A percentile compares a stretch with the other conserved stretches of the same genome.
Conservation (phyloP, 2,888 invertebrate genomes). For the Chloroclystis v-ata region DNA sequence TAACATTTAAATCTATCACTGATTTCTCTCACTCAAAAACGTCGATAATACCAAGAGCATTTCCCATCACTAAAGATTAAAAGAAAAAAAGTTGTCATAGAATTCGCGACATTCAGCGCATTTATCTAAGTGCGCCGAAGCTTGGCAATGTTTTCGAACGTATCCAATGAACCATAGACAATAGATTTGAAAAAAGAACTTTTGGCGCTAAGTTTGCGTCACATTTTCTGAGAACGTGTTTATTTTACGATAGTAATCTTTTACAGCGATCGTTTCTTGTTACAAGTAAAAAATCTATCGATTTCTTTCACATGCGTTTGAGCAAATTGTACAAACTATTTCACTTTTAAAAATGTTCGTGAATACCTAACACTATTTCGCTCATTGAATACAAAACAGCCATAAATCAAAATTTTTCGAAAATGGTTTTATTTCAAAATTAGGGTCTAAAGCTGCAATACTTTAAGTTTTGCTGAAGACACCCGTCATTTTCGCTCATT, state of each 20-base stretch:
- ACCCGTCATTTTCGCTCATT: too few species aligned
- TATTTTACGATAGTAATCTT: constrained; percentile 1
- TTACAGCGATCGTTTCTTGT: constrained; percentile 1
- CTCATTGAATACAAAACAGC: too few species aligned
- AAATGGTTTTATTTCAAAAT: too few species aligned
- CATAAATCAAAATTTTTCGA: too few species aligned
- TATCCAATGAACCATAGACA: constrained; percentile 28
- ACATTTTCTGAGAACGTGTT: constrained; percentile 29
- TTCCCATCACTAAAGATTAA: constrained; percentile 30
- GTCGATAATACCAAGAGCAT: not conserved
- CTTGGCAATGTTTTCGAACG: constrained; percentile 41
- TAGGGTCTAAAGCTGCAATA: too few species aligned
- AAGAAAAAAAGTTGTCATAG: constrained; percentile 31
- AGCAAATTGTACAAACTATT: too few species aligned
- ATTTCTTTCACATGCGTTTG: too few species aligned
- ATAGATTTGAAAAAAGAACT: constrained; percentile 17
- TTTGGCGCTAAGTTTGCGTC: constrained; percentile 27
- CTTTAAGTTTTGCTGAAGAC: too few species aligned
- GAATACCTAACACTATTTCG: too few species aligned
- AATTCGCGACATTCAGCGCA: constrained; percentile 25
- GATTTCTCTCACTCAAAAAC: too few species aligned
- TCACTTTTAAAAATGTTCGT: too few species aligned
- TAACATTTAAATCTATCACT: not conserved
- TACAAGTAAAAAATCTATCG: constrained; percentile 3
- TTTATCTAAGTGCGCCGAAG: constrained; percentile 39